Percentiles rank a stretch among this genome's conserved stretches.
Conservation (phyloP, 2,113 vertebrate genomes). For the Tupaia tana region DNA sequence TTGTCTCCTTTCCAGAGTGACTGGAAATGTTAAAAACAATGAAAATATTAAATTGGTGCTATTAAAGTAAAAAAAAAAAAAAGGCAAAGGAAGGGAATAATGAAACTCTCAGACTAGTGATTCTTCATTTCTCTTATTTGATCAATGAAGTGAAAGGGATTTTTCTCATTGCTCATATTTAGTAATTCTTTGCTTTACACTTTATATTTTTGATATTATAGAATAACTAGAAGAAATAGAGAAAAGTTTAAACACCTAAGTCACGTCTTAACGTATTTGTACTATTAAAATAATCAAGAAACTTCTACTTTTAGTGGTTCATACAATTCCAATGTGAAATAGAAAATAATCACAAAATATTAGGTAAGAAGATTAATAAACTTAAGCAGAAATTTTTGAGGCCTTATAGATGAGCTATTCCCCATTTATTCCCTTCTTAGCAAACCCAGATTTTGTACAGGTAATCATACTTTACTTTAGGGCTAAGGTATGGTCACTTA, state of each 20-base stretch:
- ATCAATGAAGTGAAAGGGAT: neutral
- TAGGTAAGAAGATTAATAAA: neutral
- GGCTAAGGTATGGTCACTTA: neutral
- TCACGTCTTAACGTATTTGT: neutral
- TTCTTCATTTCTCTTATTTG: neutral
- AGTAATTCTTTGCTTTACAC: neutral
- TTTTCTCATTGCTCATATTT: neutral
- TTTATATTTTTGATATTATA: neutral
- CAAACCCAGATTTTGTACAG: neutral
- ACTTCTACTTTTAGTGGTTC: neutral
- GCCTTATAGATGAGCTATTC: neutral
- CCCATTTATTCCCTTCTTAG: neutral
- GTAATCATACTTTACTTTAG: neutral
- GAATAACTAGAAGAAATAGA: neutral
- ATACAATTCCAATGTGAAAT: neutral
- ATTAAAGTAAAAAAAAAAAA: neutral
- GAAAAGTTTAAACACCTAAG: neutral
- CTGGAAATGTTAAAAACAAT: neutral
- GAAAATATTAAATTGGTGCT: neutral
- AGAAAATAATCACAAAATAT: neutral
- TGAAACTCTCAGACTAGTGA: neutral
- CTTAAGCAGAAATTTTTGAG: neutral
- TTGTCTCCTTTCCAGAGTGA: neutral
- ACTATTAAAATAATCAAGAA: neutral
- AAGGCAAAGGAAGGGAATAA: neutral